These are phyloP conservation scores for Brevipalpus yothersi DNA, from an alignment of 1,140 invertebrate genomes.

Conservation along the genomic window DNA sequence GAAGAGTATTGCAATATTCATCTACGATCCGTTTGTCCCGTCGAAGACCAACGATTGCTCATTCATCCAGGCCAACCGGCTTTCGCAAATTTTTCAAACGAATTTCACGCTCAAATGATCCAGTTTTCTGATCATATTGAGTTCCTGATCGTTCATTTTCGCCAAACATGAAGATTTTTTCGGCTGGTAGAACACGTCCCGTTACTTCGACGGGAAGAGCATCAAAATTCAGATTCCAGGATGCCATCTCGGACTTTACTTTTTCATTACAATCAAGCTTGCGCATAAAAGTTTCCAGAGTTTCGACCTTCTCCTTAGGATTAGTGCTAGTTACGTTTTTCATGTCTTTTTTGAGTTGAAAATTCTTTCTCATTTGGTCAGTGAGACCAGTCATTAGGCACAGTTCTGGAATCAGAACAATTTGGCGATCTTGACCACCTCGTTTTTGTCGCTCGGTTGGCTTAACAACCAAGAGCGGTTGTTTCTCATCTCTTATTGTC, in stretches of 20 bases:
- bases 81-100: constrained; percentile 12
- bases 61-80: not conserved
- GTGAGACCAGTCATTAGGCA: constrained; percentile 20
- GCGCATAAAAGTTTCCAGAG: constrained; percentile 11
- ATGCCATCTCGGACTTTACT: constrained; percentile 18
- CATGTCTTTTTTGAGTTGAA: constrained; percentile 27
- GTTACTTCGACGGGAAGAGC: constrained; percentile 19
- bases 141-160: not conserved
- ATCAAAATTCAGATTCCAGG: constrained; percentile 22
- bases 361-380: constrained; percentile 13
- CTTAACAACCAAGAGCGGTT: constrained; percentile 17
- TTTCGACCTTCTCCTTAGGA: constrained; percentile 3
- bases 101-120: constrained; percentile 12
- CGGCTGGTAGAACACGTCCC: constrained; percentile 9
- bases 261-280: constrained; percentile 17
- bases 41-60: constrained; percentile 18
- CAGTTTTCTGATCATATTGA: constrained; percentile 1
- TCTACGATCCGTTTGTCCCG: constrained; percentile 22
- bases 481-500: constrained; percentile 16
- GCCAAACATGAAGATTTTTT: too few species aligned
- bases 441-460: constrained; percentile 1
- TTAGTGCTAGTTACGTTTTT: constrained; percentile 38
- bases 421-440: not conserved
- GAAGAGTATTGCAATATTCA: constrained; percentile 17
- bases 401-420: constrained; percentile 19